Conservation (phyloP, 2,888 invertebrate genomes). For the Drosophila flavopinicola region DNA sequence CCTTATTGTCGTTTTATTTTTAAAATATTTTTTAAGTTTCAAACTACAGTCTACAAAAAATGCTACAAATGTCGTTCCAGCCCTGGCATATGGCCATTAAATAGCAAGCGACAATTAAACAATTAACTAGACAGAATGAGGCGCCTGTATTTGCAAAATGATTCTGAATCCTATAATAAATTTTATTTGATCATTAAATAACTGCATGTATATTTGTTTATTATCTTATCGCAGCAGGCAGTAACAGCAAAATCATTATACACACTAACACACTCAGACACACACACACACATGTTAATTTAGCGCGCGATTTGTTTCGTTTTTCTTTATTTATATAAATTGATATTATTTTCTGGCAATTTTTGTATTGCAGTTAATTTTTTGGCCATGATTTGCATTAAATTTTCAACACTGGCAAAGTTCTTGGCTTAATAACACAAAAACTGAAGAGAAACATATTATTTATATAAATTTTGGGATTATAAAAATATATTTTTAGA, state of each 20-base stretch:
- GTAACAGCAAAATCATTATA: background rate
- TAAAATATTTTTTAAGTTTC: too few relatives aligned
- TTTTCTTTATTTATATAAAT: slow-evolving; percentile 6
- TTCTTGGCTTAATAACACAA: slow-evolving; percentile 31
- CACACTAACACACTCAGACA: background rate
- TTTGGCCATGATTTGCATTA: slow-evolving; percentile 21
- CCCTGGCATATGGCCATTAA: slow-evolving; percentile 4
- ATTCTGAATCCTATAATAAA: slow-evolving; percentile 1
- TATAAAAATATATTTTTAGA: slow-evolving; percentile 1
- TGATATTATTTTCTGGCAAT: background rate
- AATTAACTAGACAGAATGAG: slow-evolving; percentile 5
- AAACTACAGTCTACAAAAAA: too few relatives aligned
- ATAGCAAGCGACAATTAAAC: slow-evolving; percentile 17
- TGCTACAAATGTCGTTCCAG: too few relatives aligned
- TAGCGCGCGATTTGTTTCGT: slow-evolving; percentile 18
- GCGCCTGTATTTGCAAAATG: background rate
- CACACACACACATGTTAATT: slow-evolving; percentile 8
- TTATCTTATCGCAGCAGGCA: slow-evolving; percentile 15
- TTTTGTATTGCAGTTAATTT: slow-evolving; percentile 25
- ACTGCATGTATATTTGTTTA: slow-evolving; percentile 2
- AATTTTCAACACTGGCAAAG: slow-evolving; percentile 39
- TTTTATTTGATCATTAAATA: slow-evolving; percentile 1
- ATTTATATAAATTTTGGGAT: background rate
- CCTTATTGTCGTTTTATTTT: too few relatives aligned
- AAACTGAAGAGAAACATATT: slow-evolving; percentile 11